phyloP scores from a whole-genome alignment of 35 echinoderm and acorn worm genomes.

The Ptychodera flava region DNA sequence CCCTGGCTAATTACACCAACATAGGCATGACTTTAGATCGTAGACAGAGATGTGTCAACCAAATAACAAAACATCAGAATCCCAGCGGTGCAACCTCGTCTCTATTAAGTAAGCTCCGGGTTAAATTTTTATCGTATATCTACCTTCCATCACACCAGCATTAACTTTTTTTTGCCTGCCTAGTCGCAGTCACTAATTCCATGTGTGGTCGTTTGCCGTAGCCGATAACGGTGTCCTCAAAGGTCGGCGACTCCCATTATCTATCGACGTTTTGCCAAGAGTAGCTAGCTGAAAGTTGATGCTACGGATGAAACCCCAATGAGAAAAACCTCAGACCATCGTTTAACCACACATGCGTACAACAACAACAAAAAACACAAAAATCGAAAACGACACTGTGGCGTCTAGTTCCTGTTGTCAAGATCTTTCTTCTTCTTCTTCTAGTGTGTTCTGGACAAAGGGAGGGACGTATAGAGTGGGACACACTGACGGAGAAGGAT shows the following conservation, averaged over 20 bases:
- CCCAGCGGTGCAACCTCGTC: not conserved
- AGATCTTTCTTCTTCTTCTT: no score
- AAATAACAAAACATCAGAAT: not conserved
- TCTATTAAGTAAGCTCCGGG: not conserved
- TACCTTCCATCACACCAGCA: not conserved
- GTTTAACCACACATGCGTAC: no score
- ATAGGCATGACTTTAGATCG: not conserved
- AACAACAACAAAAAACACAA: no score
- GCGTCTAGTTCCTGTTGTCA: no score
- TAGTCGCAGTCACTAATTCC: not conserved
- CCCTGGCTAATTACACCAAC: not conserved
- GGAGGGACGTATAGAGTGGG: no score
- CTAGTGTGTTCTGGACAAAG: no score
- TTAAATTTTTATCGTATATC: not conserved
- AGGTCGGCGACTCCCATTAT: not conserved
- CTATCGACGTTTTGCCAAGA: no score
- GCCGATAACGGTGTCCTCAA: not conserved
- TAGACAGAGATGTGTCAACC: not conserved
- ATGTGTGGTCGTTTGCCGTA: not conserved
- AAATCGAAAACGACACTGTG: not conserved
- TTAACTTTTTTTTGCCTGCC: not conserved
- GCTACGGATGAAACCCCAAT: not conserved
- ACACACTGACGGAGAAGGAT: no score
- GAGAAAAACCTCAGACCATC: no score
- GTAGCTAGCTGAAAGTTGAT: not conserved